Conservation (phyloP, 2,113 vertebrate species). For the Sceloporus undulatus region DNA sequence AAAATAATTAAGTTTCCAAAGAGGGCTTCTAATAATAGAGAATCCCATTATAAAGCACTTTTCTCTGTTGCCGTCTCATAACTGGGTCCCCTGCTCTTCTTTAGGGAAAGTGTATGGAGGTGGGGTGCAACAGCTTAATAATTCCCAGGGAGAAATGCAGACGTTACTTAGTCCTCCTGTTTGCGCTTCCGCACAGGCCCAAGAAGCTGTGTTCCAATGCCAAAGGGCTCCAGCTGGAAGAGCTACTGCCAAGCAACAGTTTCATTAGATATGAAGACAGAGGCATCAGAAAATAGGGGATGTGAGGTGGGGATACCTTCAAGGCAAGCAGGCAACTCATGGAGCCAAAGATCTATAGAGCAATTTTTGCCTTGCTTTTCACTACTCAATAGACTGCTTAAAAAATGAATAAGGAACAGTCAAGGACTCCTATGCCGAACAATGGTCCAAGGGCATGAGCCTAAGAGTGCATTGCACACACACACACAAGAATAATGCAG, state of each 20-base stretch:
- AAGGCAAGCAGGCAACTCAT: not conserved
- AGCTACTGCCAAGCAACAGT: not conserved
- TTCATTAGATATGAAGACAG: too few relatives aligned
- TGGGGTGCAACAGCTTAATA: not conserved
- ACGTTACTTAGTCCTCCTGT: not conserved
- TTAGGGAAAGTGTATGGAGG: not conserved
- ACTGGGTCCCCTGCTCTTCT: not conserved
- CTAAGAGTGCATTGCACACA: not conserved
- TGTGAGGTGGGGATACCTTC: too few relatives aligned
- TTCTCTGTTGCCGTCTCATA: fast-evolving
- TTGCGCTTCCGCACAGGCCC: not conserved
- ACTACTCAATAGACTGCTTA: not conserved
- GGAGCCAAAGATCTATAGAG: too few relatives aligned
- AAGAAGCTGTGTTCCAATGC: constrained; percentile 21
- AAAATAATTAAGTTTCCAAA: constrained; percentile 26
- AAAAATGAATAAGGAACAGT: too few relatives aligned
- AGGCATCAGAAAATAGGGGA: too few relatives aligned
- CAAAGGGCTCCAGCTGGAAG: constrained; percentile 21
- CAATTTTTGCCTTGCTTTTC: not conserved
- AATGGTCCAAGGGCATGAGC: not conserved
- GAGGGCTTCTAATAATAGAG: not conserved
- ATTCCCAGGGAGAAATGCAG: constrained; percentile 31
- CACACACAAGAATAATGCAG: too few relatives aligned
- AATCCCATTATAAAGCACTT: not conserved
- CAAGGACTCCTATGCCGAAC: not conserved